These are phyloP conservation scores for Benthochromis sp. DNA, from an alignment of 2,113 vertebrate genomes.

Conservation along the genomic window DNA sequence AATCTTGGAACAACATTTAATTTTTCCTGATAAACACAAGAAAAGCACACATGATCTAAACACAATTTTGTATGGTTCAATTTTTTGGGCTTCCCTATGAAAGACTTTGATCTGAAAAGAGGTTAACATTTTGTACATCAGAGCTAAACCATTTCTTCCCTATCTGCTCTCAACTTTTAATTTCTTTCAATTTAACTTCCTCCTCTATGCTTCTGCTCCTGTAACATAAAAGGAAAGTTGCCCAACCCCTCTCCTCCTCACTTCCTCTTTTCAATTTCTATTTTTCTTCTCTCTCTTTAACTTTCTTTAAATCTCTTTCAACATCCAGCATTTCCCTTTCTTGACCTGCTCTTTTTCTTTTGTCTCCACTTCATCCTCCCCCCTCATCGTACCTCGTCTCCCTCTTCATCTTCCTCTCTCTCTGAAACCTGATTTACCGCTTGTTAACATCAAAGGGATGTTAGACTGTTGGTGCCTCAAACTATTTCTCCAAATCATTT, in stretches of 20 bases:
- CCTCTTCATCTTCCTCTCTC: slow-evolving; percentile 53
- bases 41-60: not conserved
- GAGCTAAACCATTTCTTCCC: slow-evolving; percentile 2
- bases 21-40: not conserved
- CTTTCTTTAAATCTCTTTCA: slow-evolving; percentile 19
- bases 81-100: not conserved
- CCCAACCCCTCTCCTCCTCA: not conserved
- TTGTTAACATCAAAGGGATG: slow-evolving; percentile 66
- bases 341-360: slow-evolving; percentile 35
- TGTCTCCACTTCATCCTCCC: slow-evolving; percentile 26
- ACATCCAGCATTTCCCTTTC: slow-evolving; percentile 1
- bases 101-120: slow-evolving; percentile 39
- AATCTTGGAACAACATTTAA: not conserved
- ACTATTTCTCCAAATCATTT: slow-evolving; percentile 63
- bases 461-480: slow-evolving; percentile 54
- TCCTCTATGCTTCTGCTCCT: not conserved
- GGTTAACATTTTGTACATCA: slow-evolving; percentile 38
- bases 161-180: slow-evolving; percentile 34
- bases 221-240: slow-evolving; percentile 44
- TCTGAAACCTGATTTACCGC: slow-evolving; percentile 63
- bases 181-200: slow-evolving; percentile 40
- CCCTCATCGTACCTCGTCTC: not conserved
- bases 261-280: slow-evolving; percentile 25
- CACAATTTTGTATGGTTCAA: not conserved
- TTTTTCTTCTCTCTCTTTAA: slow-evolving; percentile 18